Conservation (phyloP, 2,797 vertebrate genomes). For the Phyllotis vaccarum region DNA sequence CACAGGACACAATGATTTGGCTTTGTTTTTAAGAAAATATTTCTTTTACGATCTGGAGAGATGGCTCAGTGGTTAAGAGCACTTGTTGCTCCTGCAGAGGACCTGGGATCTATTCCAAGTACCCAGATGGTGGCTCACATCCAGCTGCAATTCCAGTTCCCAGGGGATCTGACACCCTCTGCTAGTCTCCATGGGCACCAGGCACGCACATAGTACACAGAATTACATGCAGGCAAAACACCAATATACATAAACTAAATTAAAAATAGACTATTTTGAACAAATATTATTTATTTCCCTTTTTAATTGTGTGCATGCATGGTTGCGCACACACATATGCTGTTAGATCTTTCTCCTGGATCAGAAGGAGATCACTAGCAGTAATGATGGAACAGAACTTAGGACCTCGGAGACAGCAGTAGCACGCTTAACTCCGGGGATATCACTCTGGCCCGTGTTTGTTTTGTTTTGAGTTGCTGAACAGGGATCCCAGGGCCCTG, state of each 20-base stretch:
- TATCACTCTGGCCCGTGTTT: neutral
- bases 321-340: neutral
- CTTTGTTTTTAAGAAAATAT: neutral
- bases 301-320: neutral
- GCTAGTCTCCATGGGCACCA: neutral
- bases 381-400: neutral
- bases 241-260: neutral
- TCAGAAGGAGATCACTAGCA: neutral
- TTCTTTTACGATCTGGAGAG: neutral
- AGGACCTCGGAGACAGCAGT: neutral
- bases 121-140: neutral
- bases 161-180: neutral
- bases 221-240: neutral
- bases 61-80: neutral
- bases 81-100: neutral
- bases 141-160: neutral
- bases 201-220: neutral
- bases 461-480: neutral
- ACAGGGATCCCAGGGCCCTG: neutral
- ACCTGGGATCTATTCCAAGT: neutral
- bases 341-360: neutral
- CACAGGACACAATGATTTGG: neutral
- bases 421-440: neutral
- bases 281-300: neutral
- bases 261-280: neutral